Evolutionary conservation across 2,888 invertebrate genomes (phyloP), one percentile per base, ranked within the genome.

Genomic region (Petrolisthes manimaculis): DNA sequence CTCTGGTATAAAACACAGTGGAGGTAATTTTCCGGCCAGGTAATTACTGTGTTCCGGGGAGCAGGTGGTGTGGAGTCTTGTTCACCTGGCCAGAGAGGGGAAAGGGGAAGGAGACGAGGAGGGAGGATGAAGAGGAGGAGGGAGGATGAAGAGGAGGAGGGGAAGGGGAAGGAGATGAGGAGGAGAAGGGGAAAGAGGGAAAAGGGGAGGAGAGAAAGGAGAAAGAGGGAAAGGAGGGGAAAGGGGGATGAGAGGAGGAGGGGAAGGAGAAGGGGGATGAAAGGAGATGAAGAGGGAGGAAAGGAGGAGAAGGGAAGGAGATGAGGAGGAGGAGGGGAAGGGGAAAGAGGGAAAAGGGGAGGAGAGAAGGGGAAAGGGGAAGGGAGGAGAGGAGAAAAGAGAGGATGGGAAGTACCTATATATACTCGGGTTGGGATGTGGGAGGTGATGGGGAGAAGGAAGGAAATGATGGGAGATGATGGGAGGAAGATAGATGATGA

Each of bases 51-150:
- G 83, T 51, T n/a, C 53, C 53, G 71, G 18, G 18, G 54, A 18
- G n/a, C 71, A 71, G 54, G 53, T 71, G 51, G n/a, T 12, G 79
- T 14, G n/a, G n/a, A 55, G 79, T 55, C 54, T 54, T 9, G 24
- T 79, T 21, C 55, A 78, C 78, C 78, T 78, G 53, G 78, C 51
- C 78, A 24, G 81, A 37, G 69, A 51, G 69, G 69, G 71, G n/a
- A n/a, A 53, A 21, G 54, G 55, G 54, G 8, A 37, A n/a, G 14
- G 51, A 54, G 12, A n/a, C 21, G 71, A n/a, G 71, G 67, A n/a
- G n/a, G 21, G 67, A 61, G 67, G 54, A 37, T 12, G 67, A 61
- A 21, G 24, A n/a, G 71, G 67, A 37, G 37, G 82, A 69, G 51
- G 37, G 69, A 24, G 55, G 14, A 18, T 5, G 12, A 51, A 4